Evolutionary conservation across 1,140 invertebrate species (phyloP), one percentile per base, ranked within the genome.

Genomic region (Probaryconus sp.): DNA sequence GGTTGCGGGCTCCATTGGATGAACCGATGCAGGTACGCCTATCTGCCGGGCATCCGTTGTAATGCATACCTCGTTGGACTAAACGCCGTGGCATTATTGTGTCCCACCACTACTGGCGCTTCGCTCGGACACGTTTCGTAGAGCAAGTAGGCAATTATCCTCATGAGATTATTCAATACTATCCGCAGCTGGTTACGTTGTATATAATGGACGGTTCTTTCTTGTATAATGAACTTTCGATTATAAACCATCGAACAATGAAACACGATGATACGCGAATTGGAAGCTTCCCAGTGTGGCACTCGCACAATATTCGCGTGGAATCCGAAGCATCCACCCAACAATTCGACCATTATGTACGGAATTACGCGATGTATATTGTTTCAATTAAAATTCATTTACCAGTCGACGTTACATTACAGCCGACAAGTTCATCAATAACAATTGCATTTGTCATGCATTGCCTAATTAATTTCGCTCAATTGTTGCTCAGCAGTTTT

Each of bases 351-450:
- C 30, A 61, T 74, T 60, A 42, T 61, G 56, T 11, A 38, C 26
- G 48, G 28, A 63, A 61, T 74, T 61, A 50, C 11, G 9, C 55
- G 17, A 13, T 14, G 17, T 48, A 31, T 50, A 65, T 67, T 67
- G 50, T 67, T 73, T 73, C 61, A 67, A 67, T 73, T 61, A 73
- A 58, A 53, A 58, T 65, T 64, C 43, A 72, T 64, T 60, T 53
- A 61, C 28, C 37, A 16, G 4, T 10, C 6, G 10, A 7, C 21
- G 17, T 55, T 24, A 47, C 21, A 31, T 24, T 35, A 47, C 30
- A 26, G 24, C 30, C 33, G 2, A n/a, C 31, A 10, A 31, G 13
- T 63, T 56, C 21, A 31, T 56, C 30, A 37, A 37, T 35, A 38
- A 33, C 26, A 38, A 38, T 45, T 3, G 9, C 21, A 35, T 58